These are phyloP conservation scores for Cetonia aurata DNA, from an alignment of 2,888 invertebrate species.

Conservation along the genomic window DNA sequence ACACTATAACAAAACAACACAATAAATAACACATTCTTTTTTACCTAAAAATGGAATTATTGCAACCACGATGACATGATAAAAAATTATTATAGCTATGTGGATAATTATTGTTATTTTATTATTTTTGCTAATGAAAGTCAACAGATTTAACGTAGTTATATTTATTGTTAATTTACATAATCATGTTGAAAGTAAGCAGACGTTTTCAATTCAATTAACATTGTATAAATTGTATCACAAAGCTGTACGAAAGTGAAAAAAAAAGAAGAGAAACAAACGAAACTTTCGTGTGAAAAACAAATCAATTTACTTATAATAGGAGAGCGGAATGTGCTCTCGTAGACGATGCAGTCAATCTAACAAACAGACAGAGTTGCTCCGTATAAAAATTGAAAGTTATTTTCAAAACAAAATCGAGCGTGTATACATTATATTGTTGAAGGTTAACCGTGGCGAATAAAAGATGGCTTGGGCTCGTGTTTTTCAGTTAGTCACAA, in stretches of 20 bases:
- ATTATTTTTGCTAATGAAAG: too few relatives aligned
- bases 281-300: background rate
- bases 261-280: background rate
- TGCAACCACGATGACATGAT: too few relatives aligned
- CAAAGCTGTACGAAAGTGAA: slow-evolving; percentile 13
- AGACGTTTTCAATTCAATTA: slow-evolving; percentile 4
- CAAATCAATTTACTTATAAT: slow-evolving; percentile 15
- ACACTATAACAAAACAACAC: too few relatives aligned
- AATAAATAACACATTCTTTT: too few relatives aligned
- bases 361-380: background rate
- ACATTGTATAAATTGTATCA: background rate
- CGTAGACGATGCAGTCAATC: too few relatives aligned
- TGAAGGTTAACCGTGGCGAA: slow-evolving; percentile 22
- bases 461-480: slow-evolving; percentile 17
- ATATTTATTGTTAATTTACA: too few relatives aligned
- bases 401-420: slow-evolving; percentile 25
- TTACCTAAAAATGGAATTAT: too few relatives aligned
- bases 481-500: slow-evolving; percentile 27
- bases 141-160: too few relatives aligned
- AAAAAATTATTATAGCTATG: too few relatives aligned
- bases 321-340: slow-evolving; percentile 2
- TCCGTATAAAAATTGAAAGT: slow-evolving; percentile 27
- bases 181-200: too few relatives aligned
- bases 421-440: slow-evolving; percentile 10
- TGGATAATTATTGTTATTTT: too few relatives aligned